A percentile compares a stretch with the other conserved stretches of the same genome.
Evolutionary conservation across 2,888 invertebrate genomes (phyloP).

Genomic region (Chrysotoxum bicinctum): DNA sequence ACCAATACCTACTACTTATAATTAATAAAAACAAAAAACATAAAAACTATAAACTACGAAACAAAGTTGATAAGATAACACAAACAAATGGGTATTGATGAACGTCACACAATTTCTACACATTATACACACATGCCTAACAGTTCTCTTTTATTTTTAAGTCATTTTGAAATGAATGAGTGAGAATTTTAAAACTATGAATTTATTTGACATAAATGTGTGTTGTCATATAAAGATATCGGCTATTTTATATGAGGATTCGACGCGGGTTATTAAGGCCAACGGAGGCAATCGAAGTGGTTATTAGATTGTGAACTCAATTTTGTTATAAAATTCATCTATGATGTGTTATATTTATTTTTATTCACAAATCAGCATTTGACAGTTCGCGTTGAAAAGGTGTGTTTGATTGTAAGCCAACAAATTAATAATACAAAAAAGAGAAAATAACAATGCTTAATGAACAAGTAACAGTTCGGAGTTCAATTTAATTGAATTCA

Average conservation of each 20-base stretch:
- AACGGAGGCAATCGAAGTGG: slow-evolving; percentile 63
- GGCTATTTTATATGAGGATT: slow-evolving; percentile 31
- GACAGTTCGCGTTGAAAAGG: background rate
- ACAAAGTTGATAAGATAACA: slow-evolving; percentile 69
- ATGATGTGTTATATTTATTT: background rate
- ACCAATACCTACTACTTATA: background rate
- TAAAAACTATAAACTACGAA: slow-evolving; percentile 22
- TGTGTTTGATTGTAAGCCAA: slow-evolving; percentile 19
- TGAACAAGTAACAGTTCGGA: slow-evolving; percentile 59
- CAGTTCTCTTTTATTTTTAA: slow-evolving; percentile 38
- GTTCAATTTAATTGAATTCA: slow-evolving; percentile 65
- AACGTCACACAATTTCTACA: slow-evolving; percentile 7
- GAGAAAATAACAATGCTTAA: slow-evolving; percentile 24
- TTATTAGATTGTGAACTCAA: slow-evolving; percentile 45
- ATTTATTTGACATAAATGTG: slow-evolving; percentile 39
- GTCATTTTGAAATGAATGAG: slow-evolving; percentile 45
- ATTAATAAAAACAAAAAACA: slow-evolving; percentile 15
- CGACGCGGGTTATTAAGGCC: slow-evolving; percentile 68
- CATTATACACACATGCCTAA: slow-evolving; percentile 24
- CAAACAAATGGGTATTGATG: slow-evolving; percentile 42
- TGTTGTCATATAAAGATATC: slow-evolving; percentile 19
- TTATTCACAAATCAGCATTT: background rate
- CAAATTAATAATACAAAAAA: background rate
- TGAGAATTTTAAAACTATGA: slow-evolving; percentile 35
- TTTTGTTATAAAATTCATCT: slow-evolving; percentile 17